phyloP scores from a whole-genome alignment of 2,113 vertebrate genomes.

The Galeopterus variegatus region DNA sequence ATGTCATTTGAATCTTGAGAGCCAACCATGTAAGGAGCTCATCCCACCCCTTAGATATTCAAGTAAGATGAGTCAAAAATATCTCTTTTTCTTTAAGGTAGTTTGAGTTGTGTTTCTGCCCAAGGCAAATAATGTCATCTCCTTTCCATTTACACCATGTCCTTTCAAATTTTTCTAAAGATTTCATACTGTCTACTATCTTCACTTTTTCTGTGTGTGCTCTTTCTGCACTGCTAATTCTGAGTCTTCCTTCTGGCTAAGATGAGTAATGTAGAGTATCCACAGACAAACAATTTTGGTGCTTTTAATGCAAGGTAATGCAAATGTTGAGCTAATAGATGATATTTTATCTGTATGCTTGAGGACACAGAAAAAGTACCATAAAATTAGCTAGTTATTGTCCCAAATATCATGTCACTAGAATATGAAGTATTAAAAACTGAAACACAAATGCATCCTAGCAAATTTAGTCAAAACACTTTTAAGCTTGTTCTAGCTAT shows the following conservation, averaged over 20 bases:
- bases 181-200: neutral
- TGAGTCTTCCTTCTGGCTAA: constrained; percentile 14
- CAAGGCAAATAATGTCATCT: neutral
- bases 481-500: neutral
- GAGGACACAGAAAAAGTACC: neutral
- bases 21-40: neutral
- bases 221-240: neutral
- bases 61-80: neutral
- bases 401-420: neutral
- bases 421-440: neutral
- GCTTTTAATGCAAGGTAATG: neutral
- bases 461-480: neutral
- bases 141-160: neutral
- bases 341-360: neutral
- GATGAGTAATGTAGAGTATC: neutral
- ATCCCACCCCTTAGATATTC: neutral
- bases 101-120: neutral
- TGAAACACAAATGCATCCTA: neutral
- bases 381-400: neutral
- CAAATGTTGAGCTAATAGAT: neutral
- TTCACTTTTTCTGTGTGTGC: neutral
- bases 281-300: neutral
- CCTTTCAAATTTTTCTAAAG: constrained; percentile 10
- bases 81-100: neutral
- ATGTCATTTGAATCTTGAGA: neutral